phyloP scores from a whole-genome alignment of 2,113 vertebrate species.

The Columba livia region DNA sequence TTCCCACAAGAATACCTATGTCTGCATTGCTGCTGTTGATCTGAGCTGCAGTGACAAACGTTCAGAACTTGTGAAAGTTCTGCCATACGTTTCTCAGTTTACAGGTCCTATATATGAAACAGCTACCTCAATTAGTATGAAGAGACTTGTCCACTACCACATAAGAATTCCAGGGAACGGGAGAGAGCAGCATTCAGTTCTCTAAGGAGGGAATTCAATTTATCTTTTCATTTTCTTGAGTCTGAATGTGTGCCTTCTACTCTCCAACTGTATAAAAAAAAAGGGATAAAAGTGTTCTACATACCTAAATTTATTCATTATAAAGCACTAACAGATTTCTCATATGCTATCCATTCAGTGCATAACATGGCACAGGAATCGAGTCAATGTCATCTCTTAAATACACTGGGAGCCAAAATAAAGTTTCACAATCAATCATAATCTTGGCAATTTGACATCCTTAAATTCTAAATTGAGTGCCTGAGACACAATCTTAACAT shows the following conservation, averaged over 20 bases:
- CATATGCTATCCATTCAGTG: accelerated
- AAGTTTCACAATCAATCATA: background rate
- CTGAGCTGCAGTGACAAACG: background rate
- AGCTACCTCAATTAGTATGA: background rate
- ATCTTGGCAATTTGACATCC: background rate
- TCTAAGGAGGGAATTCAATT: background rate
- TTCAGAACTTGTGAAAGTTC: background rate
- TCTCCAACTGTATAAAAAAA: background rate
- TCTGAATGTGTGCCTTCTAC: background rate
- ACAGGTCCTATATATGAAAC: background rate
- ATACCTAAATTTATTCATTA: background rate
- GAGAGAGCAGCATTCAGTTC: background rate
- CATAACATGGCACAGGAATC: background rate
- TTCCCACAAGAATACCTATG: background rate
- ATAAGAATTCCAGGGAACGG: background rate
- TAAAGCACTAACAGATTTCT: background rate
- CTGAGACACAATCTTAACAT: background rate
- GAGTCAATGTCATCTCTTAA: background rate
- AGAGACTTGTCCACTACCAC: background rate
- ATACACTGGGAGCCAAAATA: background rate
- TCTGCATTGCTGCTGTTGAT: background rate
- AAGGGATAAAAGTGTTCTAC: background rate
- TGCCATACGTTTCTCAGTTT: too few relatives aligned
- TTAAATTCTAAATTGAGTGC: too few relatives aligned
- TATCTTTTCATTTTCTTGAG: background rate